phyloP scores from a whole-genome alignment of 2,888 invertebrate genomes.

The Unio delphinus region DNA sequence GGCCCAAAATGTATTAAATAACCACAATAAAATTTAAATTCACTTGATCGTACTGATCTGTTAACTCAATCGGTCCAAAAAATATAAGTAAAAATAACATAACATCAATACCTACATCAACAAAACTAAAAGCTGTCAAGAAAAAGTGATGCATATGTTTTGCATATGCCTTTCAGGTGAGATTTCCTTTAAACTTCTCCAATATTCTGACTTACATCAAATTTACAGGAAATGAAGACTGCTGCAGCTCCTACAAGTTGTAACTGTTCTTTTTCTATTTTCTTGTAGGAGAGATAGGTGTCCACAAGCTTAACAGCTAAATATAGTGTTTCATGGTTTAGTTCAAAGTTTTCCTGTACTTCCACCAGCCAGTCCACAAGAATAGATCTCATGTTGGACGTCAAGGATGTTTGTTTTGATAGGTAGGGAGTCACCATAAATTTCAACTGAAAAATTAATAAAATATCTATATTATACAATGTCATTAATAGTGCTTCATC shows the following conservation, averaged over 20 bases:
- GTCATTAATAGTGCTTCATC: not conserved
- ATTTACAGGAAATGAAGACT: constrained; percentile 95
- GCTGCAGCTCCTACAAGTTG: constrained; percentile 94
- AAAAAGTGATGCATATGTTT: too few species aligned
- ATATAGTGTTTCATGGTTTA: constrained; percentile 98
- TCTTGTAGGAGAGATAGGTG: constrained; percentile 81
- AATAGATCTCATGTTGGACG: constrained; percentile 90
- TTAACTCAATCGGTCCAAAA: too few species aligned
- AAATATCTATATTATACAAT: not conserved
- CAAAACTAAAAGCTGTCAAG: too few species aligned
- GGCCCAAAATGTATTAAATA: too few species aligned
- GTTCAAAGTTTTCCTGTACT: constrained; percentile 90
- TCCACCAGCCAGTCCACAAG: constrained; percentile 99
- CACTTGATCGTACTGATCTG: too few species aligned
- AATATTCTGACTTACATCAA: constrained; percentile 81
- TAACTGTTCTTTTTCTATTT: constrained; percentile 83
- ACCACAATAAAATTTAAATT: too few species aligned
- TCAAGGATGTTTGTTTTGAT: constrained; percentile 82
- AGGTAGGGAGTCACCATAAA: constrained; percentile 89
- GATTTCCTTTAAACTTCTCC: not conserved
- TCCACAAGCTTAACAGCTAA: constrained; percentile 96
- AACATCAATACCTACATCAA: too few species aligned
- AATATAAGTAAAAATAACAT: too few species aligned
- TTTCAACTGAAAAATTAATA: constrained; percentile 73
- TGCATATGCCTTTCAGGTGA: too few species aligned